Evolutionary conservation across 2,113 vertebrate species (phyloP).

Genomic region (Colinus virginianus): DNA sequence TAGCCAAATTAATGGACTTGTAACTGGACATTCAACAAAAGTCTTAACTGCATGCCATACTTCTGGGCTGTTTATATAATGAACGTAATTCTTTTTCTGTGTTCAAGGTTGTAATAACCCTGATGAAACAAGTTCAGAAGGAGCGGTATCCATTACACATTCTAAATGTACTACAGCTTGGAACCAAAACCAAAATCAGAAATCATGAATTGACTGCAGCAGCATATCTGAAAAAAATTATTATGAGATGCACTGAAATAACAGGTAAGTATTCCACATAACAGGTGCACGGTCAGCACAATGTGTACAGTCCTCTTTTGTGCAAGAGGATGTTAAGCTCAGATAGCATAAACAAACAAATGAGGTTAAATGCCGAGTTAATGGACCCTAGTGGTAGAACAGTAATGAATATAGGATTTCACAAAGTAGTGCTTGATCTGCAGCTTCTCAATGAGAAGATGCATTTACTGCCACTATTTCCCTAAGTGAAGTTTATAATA

Average conservation of each 20-base stretch:
- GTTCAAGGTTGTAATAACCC: slow-evolving; percentile 83
- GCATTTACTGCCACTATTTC: neutral
- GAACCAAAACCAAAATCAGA: slow-evolving; percentile 84
- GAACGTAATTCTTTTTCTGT: neutral
- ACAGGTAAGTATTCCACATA: slow-evolving; percentile 74
- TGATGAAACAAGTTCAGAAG: slow-evolving; percentile 82
- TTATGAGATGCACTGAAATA: slow-evolving; percentile 87
- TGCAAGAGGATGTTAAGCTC: neutral
- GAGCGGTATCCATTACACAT: slow-evolving; percentile 82
- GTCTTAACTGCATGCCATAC: neutral
- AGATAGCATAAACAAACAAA: neutral
- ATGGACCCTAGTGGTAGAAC: neutral
- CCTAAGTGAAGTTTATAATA: neutral
- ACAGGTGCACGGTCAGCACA: neutral
- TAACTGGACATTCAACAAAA: too few species aligned
- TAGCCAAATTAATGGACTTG: neutral
- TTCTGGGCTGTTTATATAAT: neutral
- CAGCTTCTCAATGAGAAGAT: neutral
- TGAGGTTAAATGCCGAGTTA: neutral
- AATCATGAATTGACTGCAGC: slow-evolving; percentile 84
- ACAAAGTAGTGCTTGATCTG: neutral
- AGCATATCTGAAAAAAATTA: slow-evolving; percentile 87
- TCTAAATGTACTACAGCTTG: slow-evolving; percentile 87
- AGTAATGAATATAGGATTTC: neutral
- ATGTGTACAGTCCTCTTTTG: neutral